Conservation (phyloP, 1,140 invertebrate genomes). For the Steinernema feltiae region DNA sequence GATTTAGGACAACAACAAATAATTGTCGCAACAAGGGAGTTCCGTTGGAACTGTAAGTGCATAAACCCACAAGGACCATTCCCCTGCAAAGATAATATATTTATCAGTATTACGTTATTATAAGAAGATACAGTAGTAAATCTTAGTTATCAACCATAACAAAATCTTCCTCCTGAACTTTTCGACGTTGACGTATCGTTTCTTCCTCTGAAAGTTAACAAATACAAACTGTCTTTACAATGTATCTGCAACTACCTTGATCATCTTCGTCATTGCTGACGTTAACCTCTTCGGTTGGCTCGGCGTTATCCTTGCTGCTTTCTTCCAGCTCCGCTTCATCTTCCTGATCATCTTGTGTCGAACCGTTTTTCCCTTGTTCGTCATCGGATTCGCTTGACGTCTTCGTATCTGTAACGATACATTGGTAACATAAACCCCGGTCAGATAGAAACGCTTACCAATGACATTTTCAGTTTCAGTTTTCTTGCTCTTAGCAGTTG, state of each 20-base stretch:
- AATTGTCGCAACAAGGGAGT: no score
- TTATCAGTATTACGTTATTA: neutral
- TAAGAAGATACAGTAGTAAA: neutral
- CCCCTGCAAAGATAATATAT: no score
- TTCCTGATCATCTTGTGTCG: slow-evolving; percentile 33
- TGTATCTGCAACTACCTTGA: neutral
- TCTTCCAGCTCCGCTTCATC: slow-evolving; percentile 25
- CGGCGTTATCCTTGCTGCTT: neutral
- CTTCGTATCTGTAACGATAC: no score
- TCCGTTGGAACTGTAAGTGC: no score
- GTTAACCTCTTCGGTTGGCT: no score
- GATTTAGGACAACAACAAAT: no score
- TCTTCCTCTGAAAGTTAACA: no score
- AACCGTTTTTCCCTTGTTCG: slow-evolving; percentile 31
- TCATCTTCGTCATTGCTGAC: neutral
- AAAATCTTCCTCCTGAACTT: neutral
- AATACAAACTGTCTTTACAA: no score
- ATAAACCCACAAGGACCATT: no score
- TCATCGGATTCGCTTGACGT: neutral
- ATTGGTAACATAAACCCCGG: no score
- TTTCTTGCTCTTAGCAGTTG: slow-evolving; percentile 32
- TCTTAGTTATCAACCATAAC: neutral
- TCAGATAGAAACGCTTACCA: no score
- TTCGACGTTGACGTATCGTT: neutral
- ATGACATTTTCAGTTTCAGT: slow-evolving; percentile 40